Percentiles rank a stretch among this genome's conserved stretches.
Conservation (phyloP, 2,113 vertebrate species). For the Gambusia holbrooki region DNA sequence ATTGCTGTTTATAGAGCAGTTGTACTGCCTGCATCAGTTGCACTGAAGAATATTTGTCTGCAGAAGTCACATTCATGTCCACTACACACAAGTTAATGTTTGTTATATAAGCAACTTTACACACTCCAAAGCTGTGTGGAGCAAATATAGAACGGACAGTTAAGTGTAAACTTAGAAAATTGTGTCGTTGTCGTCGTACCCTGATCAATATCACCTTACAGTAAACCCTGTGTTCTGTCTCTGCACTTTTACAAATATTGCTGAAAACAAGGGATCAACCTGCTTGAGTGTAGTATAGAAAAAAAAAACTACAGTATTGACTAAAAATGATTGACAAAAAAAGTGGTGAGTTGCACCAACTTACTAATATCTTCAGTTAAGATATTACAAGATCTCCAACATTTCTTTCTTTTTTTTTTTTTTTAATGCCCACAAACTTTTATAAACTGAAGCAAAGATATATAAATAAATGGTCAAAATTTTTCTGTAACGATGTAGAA, state of each 20-base stretch:
- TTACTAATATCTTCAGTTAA: background rate
- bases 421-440: background rate
- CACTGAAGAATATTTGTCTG: too few species aligned
- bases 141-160: background rate
- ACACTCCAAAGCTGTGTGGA: background rate
- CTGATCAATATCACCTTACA: background rate
- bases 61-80: too few species aligned
- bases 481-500: background rate
- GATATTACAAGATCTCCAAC: background rate
- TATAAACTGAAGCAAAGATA: too few species aligned
- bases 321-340: background rate
- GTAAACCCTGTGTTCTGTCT: too few species aligned
- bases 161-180: background rate
- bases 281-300: background rate
- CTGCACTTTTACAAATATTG: too few species aligned
- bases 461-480: background rate
- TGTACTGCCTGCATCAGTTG: too few species aligned
- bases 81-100: too few species aligned
- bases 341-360: background rate
- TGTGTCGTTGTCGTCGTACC: background rate
- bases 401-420: background rate
- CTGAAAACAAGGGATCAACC: too few species aligned
- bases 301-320: too few species aligned
- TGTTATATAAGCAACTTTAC: background rate
- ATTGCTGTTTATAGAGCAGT: too few species aligned